Base-by-base conservation (phyloP, 1,140 invertebrate species). In the Drosophila ironensis region DNA sequence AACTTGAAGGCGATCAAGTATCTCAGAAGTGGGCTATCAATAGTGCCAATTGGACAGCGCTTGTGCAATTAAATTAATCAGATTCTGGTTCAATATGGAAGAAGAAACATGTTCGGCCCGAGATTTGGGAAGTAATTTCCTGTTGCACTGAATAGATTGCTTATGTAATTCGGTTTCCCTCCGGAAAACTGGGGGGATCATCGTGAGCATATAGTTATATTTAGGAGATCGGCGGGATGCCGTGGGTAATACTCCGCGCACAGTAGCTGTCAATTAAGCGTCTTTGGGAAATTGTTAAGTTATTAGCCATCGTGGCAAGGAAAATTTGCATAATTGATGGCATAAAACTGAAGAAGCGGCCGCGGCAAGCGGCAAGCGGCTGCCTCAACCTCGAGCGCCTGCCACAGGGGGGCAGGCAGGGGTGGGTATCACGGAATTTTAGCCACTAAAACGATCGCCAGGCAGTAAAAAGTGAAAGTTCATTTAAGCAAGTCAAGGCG, bases 301-400 rank as follows among this genome's bases (percentile, higher is more conserved):
- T 88, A 88, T 88, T 86, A 81, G 69, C 86, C 57, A 61, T 50
- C 41, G 47, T 27, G 42, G 28, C 12, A 57, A 24, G 41, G 42
- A 64, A 70, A 81, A 88, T 88, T 88, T 88, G 66, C 86, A 88
- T 88, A 88, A 88, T 88, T 88, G 75, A 88, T 87, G 80, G 64
- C 52, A 63, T 77, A 76, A 86, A 68, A 68, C 27, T 47, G 64
- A 54, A 68, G 63, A 56, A 57, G 63, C 64, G 40, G 48, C 57
- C 37, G 25, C 40, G 22, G 47, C n/a, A n/a, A n/a, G n/a, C n/a
- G 14, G 41, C 50, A 59, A 48, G 33, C n/a, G 27, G 27, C 59
- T 53, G 60, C 24, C 66, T 56, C 66, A 51, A 44, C 64, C 35
- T 12, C 8, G 30, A 47, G 67, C 59, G 47, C 27, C 53, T 71